Percentiles rank a stretch among this genome's conserved stretches.
Conservation (phyloP, 2,888 invertebrate species). For the Epirrita christyi region DNA sequence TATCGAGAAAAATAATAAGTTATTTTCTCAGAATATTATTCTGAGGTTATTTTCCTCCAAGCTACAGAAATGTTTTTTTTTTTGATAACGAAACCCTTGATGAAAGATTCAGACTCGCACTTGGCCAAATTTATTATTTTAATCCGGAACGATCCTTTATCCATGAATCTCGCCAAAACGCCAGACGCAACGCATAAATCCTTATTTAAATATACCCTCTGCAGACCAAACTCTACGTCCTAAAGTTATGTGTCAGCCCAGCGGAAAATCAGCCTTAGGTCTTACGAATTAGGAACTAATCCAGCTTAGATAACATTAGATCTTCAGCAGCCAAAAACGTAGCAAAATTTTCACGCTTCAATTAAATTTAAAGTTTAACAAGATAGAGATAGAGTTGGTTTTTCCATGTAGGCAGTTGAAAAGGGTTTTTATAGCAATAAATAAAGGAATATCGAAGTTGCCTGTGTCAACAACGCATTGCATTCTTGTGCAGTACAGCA, state of each 20-base stretch:
- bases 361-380: conserved; percentile 33
- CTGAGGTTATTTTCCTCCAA: too few relatives aligned
- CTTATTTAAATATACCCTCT: conserved; percentile 82
- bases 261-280: conserved; percentile 44
- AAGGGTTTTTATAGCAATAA: conserved; percentile 83
- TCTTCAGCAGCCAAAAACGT: conserved; percentile 41
- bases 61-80: too few relatives aligned
- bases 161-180: conserved; percentile 81
- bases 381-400: conserved; percentile 27
- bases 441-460: conserved; percentile 85
- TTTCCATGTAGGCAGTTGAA: conserved; percentile 34
- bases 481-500: conserved; percentile 78
- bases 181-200: conserved; percentile 83
- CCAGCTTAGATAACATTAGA: conserved; percentile 41
- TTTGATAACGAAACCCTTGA: too few relatives aligned
- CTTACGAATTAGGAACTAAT: conserved; percentile 43
- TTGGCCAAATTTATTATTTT: conserved; percentile 39
- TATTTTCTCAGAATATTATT: too few relatives aligned
- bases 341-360: conserved; percentile 41
- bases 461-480: conserved; percentile 84
- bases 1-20: too few relatives aligned
- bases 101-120: too few relatives aligned
- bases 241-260: conserved; percentile 41
- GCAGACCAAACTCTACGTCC: conserved; percentile 44
- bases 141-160: conserved; percentile 72